phyloP scores from a whole-genome alignment of 1,140 invertebrate species.

The Plectus sambesii region DNA sequence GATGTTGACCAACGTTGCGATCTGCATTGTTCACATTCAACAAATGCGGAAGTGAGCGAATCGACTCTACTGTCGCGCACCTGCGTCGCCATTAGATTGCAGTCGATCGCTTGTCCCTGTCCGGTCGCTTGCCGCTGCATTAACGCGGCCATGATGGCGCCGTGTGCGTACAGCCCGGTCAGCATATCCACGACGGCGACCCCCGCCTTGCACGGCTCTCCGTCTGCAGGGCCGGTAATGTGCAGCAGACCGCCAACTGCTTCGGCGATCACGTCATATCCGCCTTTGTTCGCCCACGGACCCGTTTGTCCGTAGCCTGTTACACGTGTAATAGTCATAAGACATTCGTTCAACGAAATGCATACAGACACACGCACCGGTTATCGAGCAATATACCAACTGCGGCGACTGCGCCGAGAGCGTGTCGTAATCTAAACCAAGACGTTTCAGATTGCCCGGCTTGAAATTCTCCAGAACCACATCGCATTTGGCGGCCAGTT shows the following conservation, averaged over 20 bases:
- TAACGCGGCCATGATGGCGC: slow-evolving; percentile 83
- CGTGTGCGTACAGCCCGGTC: slow-evolving; percentile 83
- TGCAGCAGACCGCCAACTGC: slow-evolving; percentile 77
- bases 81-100: slow-evolving; percentile 82
- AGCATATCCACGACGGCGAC: slow-evolving; percentile 83
- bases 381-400: slow-evolving; percentile 84
- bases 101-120: slow-evolving; percentile 78
- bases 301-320: slow-evolving; percentile 70
- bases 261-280: slow-evolving; percentile 88
- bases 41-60: neutral
- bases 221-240: slow-evolving; percentile 70
- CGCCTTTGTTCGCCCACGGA: slow-evolving; percentile 69
- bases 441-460: slow-evolving; percentile 68
- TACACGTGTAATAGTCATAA: slow-evolving; percentile 12
- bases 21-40: slow-evolving; percentile 7
- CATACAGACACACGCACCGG: slow-evolving; percentile 51
- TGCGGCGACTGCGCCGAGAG: slow-evolving; percentile 61
- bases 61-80: slow-evolving; percentile 25
- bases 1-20: slow-evolving; percentile 63
- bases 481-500: slow-evolving; percentile 62
- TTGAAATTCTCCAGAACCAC: slow-evolving; percentile 87
- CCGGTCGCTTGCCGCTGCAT: slow-evolving; percentile 65
- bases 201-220: slow-evolving; percentile 74
- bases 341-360: neutral
- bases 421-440: slow-evolving; percentile 67